A percentile compares a stretch with the other conserved stretches of the same genome.
Evolutionary conservation across 1,140 invertebrate species (phyloP).

Genomic region (Grapholita molesta): DNA sequence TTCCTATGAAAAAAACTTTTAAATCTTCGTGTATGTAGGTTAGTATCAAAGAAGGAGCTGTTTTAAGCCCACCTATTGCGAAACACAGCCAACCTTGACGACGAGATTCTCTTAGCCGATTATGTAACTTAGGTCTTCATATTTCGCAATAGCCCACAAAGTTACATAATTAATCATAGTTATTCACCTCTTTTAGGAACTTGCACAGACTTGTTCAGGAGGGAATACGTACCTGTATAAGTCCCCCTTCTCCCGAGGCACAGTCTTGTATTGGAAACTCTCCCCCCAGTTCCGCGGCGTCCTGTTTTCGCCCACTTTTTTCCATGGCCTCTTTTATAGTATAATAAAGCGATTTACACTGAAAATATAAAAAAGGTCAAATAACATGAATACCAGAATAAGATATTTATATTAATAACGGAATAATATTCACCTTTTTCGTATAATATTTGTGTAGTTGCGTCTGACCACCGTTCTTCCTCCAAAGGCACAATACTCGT

Average conservation of each 20-base stretch:
- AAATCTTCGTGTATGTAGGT: no score
- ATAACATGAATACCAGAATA: not conserved
- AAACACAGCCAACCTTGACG: no score
- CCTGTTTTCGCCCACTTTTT: conserved; percentile 91
- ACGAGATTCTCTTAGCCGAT: no score
- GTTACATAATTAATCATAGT: no score
- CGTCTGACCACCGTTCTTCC: conserved; percentile 92
- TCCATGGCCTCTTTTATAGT: conserved; percentile 99
- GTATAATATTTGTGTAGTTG: conserved; percentile 99
- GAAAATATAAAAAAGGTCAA: conserved; percentile 30
- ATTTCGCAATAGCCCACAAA: no score
- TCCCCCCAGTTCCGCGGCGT: conserved; percentile 94
- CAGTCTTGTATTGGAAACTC: conserved; percentile 99
- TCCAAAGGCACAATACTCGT: conserved; percentile 97
- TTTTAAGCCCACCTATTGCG: no score
- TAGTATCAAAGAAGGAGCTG: no score
- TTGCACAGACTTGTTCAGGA: no score
- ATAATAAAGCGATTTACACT: conserved; percentile 99
- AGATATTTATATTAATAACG: no score
- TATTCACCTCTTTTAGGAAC: no score
- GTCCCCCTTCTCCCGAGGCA: conserved; percentile 96
- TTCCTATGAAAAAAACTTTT: no score
- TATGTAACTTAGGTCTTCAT: no score
- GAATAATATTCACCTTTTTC: conserved; percentile 88
- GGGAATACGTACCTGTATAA: conserved; percentile 94